phyloP scores from a whole-genome alignment of 2,888 invertebrate species.

The Sarcophaga carnaria region DNA sequence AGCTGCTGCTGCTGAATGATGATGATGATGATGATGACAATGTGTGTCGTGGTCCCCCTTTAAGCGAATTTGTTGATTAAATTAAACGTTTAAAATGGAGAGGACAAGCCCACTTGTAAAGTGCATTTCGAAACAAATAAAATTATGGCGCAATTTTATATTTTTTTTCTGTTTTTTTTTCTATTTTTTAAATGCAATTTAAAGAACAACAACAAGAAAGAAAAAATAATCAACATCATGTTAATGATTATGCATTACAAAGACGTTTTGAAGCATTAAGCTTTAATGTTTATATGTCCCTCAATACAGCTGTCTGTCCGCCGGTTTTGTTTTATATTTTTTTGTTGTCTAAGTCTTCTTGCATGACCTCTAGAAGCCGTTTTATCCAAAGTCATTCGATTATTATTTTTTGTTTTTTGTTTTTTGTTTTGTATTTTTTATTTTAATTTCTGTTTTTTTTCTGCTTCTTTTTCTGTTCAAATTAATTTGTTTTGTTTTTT shows the following conservation, averaged over 20 bases:
- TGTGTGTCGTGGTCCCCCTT: neutral
- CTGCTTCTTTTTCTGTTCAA: too few relatives aligned
- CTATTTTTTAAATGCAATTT: constrained; percentile 26
- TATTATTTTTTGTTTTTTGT: neutral
- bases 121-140: constrained; percentile 7
- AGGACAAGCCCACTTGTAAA: constrained; percentile 45
- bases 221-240: constrained; percentile 35
- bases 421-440: too few relatives aligned
- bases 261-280: neutral
- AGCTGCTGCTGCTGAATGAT: neutral
- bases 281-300: neutral
- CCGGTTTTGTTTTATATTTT: too few relatives aligned
- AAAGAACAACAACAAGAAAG: constrained; percentile 14
- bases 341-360: constrained; percentile 25
- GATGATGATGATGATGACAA: neutral
- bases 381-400: constrained; percentile 30
- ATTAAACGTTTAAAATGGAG: neutral
- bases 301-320: too few relatives aligned
- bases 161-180: neutral
- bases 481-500: too few relatives aligned
- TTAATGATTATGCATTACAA: constrained; percentile 41
- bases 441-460: constrained; percentile 34
- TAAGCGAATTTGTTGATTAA: neutral
- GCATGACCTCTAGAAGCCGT: constrained; percentile 54
- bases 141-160: constrained; percentile 50